Evolutionary conservation across 2,888 invertebrate genomes (phyloP).

Genomic region (Athalia rosae): DNA sequence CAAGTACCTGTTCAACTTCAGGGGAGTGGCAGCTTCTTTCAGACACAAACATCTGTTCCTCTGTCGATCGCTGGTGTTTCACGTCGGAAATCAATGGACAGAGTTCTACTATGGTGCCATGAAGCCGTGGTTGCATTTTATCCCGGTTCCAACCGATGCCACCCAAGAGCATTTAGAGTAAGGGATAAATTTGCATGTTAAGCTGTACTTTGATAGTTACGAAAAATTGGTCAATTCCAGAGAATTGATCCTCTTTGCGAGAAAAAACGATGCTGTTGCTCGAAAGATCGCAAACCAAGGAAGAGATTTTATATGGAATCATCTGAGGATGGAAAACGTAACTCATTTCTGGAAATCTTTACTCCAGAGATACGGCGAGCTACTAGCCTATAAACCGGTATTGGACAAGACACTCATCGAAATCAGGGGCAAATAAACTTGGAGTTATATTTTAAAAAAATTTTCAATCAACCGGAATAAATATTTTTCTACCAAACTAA

Average conservation of each 20-base stretch:
- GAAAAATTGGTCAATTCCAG: slow-evolving; percentile 64
- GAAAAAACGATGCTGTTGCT: slow-evolving; percentile 83
- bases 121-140: slow-evolving; percentile 96
- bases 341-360: slow-evolving; percentile 91
- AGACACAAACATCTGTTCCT: slow-evolving; percentile 96
- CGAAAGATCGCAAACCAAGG: slow-evolving; percentile 89
- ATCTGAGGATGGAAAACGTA: slow-evolving; percentile 88
- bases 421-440: slow-evolving; percentile 64
- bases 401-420: slow-evolving; percentile 78
- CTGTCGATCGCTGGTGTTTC: slow-evolving; percentile 94
- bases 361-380: slow-evolving; percentile 83
- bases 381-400: slow-evolving; percentile 81
- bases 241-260: slow-evolving; percentile 84
- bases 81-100: slow-evolving; percentile 94
- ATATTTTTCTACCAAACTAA: slow-evolving; percentile 47
- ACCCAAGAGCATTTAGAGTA: slow-evolving; percentile 82
- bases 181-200: slow-evolving; percentile 26
- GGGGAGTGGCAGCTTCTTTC: slow-evolving; percentile 98
- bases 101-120: slow-evolving; percentile 95
- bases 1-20: slow-evolving; percentile 96
- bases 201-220: neutral
- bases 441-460: neutral
- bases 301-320: slow-evolving; percentile 87
- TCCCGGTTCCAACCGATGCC: slow-evolving; percentile 85
- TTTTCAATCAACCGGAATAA: slow-evolving; percentile 43